These are phyloP conservation scores for Brachyopa scutellaris DNA, from an alignment of 2,888 invertebrate species.

Conservation along the genomic window DNA sequence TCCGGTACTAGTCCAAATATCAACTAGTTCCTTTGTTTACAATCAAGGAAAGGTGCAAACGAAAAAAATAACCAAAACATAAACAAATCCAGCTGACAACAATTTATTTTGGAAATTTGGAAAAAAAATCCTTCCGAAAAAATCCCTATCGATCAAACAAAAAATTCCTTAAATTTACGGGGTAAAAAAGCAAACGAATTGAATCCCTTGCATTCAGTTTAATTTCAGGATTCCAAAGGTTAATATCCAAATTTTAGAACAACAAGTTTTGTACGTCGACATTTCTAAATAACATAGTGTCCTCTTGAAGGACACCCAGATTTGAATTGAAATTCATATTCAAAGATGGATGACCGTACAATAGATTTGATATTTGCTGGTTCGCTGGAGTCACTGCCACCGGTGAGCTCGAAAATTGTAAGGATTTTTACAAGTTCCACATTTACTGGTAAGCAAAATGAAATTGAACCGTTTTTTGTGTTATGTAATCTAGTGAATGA, in stretches of 20 bases:
- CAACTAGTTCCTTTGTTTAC: conserved; percentile 35
- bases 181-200: conserved; percentile 39
- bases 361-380: conserved; percentile 96
- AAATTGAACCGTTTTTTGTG: background rate
- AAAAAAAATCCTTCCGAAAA: conserved; percentile 8
- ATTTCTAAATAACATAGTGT: conserved; percentile 72
- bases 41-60: background rate
- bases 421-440: conserved; percentile 99
- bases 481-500: conserved; percentile 34
- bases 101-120: conserved; percentile 2
- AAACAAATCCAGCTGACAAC: conserved; percentile 53
- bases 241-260: conserved; percentile 18
- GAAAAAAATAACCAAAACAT: conserved; percentile 10
- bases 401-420: conserved; percentile 98
- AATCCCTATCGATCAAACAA: conserved; percentile 68
- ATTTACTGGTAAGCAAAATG: conserved; percentile 90
- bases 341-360: conserved; percentile 92
- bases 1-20: conserved; percentile 24
- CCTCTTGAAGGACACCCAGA: conserved; percentile 44
- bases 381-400: conserved; percentile 92
- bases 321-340: background rate
- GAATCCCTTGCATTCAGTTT: conserved; percentile 39
- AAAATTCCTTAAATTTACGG: conserved; percentile 51
- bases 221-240: conserved; percentile 35
- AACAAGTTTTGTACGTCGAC: background rate